A percentile compares a stretch with the other conserved stretches of the same genome.
Conservation (phyloP, 2,113 vertebrate genomes). For the Anseranas semipalmata region DNA sequence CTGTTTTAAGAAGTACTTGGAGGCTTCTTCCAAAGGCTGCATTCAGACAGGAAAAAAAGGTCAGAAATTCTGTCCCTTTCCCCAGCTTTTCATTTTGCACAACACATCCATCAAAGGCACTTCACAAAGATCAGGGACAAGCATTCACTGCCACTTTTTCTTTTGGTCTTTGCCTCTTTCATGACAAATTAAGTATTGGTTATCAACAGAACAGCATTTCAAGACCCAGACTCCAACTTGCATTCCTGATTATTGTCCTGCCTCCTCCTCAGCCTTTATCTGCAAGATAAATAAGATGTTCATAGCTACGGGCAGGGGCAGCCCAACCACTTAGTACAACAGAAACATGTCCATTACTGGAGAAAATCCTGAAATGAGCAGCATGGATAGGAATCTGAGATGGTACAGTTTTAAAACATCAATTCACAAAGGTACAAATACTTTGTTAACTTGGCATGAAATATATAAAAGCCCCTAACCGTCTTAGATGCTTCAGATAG, state of each 20-base stretch:
- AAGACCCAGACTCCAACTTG: neutral
- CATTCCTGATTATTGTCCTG: neutral
- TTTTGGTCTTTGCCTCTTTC: neutral
- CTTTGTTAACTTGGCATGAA: neutral
- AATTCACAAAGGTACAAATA: neutral
- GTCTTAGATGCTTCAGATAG: neutral
- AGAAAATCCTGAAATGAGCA: neutral
- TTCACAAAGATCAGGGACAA: neutral
- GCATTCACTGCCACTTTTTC: accelerated
- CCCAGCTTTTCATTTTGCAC: neutral
- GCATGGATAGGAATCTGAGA: neutral
- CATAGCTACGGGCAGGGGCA: neutral
- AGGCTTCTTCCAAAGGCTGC: constrained; percentile 74
- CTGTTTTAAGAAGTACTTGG: constrained; percentile 72
- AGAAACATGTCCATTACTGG: neutral
- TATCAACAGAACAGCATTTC: neutral
- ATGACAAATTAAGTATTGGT: neutral
- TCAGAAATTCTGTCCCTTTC: neutral
- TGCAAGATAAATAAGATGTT: neutral
- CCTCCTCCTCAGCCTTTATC: neutral
- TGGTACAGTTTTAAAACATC: accelerated
- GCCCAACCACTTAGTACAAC: neutral
- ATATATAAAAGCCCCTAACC: neutral
- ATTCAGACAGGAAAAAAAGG: neutral
- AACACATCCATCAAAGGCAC: neutral